Evolutionary conservation across 1,140 invertebrate species (phyloP), one percentile per base, ranked within the genome.

Genomic region (Calliphora vicina): DNA sequence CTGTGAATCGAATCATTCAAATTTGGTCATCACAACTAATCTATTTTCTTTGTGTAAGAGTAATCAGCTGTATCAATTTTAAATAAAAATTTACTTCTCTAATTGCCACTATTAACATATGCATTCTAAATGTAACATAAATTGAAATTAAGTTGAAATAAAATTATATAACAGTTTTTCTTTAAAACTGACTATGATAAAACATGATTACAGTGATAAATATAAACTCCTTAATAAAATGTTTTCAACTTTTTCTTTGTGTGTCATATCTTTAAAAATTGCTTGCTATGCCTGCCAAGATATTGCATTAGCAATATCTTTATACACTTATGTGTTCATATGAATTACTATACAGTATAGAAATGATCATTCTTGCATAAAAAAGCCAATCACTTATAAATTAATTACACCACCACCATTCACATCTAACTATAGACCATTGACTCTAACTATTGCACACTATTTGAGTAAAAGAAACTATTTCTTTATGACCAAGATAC

Each of bases 291-390:
- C 4, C n/a, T 67, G n/a, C 61, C 61, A 67, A 67, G 17, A 23
- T 25, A 23, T 10, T 23, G n/a, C 6, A 20, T 6, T 23, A 67
- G n/a, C n/a, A n/a, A 20, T 45, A 13, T 20, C n/a, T 23, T 43
- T 23, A 23, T 43, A 76, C 15, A 25, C 43, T 13, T 23, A 13
- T 42, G n/a, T 9, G 15, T 20, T 42, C 23, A 17, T 42, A 6
- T 35, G 29, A 17, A 35, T 8, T 35, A 73, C 29, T 9, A 57
- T 5, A 57, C 50, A 57, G 5, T 57, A 35, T 57, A n/a, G 73
- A 25, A 23, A 43, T 78, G 20, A 78, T 78, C 20, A 78, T 20
- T 78, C 74, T 78, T 78, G 74, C 74, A 78, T 78, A 78, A 78
- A 76, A 78, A 78, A 78, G 35, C 35, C 35, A 78, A 43, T 78